Evolutionary conservation across 2,888 invertebrate species (phyloP), one percentile per base, ranked within the genome.

Genomic region (Pachydiplax longipennis): DNA sequence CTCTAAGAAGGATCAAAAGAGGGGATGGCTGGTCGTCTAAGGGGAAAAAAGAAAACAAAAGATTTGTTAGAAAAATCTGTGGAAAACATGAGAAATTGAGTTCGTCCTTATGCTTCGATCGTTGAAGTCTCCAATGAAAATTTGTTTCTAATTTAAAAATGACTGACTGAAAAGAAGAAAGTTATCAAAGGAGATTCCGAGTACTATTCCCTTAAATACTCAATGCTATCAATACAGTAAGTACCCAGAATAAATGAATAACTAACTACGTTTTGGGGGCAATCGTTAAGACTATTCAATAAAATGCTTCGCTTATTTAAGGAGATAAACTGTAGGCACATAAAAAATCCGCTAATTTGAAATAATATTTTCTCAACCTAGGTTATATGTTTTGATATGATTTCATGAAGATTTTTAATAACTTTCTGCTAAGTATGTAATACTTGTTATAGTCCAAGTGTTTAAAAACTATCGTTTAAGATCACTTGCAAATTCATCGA

Each of bases 1-100:
- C 65, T n/a, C 87, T 61, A n/a, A 87, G 61, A 22, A 87, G 65
- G 18, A 87, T 31, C n/a, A 87, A 22, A 3, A 87, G 87, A n/a
- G 87, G 87, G 53, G 83, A 83, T 35, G 25, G 83, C 83, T 25
- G 83, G 53, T 53, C 83, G 4, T 83, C 83, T 83, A 48, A 35
- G 13, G 83, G 53, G 22, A n/a, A 3, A 6, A 35, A 35, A 53
- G 2, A 0, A 3, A 13, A n/a, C n/a, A n/a, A 35, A 35, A 31
- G 22, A 58, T 22, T 13, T 18, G 2, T 31, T 2, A 22, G 22
- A 44, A 83, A 58, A 31, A 25, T 0, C 18, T 2, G n/a, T 22
- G 44, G 0, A 13, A 44, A 31, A 15, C 2, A 3, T n/a, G 6
- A 6, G 0, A 58, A 22, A 18, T 15, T 4, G 18, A 53, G 13